Conservation (phyloP, 2,113 vertebrate species). For the Zosterops borbonicus region DNA sequence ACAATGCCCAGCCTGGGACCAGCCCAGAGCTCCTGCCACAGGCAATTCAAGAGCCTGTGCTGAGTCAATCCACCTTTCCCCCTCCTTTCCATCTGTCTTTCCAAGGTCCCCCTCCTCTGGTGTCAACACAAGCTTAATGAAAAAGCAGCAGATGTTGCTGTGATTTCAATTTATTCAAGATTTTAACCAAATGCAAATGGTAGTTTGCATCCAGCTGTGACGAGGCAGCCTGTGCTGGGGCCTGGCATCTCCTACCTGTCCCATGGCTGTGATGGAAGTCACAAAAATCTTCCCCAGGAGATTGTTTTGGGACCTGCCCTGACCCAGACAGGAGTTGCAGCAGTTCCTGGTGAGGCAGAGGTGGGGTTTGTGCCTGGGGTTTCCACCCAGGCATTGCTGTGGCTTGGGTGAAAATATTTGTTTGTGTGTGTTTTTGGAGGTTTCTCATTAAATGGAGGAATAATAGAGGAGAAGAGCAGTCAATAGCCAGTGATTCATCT, state of each 20-base stretch:
- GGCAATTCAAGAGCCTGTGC: neutral
- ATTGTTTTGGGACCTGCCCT: neutral
- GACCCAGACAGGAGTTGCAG: neutral
- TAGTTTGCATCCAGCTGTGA: constrained; percentile 50
- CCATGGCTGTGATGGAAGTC: fast-evolving
- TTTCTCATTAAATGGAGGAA: neutral
- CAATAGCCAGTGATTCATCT: neutral
- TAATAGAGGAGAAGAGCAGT: neutral
- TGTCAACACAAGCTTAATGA: constrained; percentile 40
- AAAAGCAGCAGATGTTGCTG: constrained; percentile 56
- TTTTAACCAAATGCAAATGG: constrained; percentile 39
- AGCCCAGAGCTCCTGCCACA: neutral
- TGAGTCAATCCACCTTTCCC: neutral
- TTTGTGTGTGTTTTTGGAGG: neutral
- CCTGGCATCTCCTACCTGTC: neutral
- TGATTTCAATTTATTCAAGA: constrained; percentile 49
- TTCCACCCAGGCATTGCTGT: neutral
- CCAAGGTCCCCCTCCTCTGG: neutral
- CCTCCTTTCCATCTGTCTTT: neutral
- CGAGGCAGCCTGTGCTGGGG: neutral
- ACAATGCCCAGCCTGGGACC: neutral
- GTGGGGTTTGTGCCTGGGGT: too few species aligned
- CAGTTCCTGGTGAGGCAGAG: neutral
- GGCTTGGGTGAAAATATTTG: neutral
- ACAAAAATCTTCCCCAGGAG: neutral